These are phyloP conservation scores for Chelonus insularis DNA, from an alignment of 1,140 invertebrate genomes.

Conservation along the genomic window DNA sequence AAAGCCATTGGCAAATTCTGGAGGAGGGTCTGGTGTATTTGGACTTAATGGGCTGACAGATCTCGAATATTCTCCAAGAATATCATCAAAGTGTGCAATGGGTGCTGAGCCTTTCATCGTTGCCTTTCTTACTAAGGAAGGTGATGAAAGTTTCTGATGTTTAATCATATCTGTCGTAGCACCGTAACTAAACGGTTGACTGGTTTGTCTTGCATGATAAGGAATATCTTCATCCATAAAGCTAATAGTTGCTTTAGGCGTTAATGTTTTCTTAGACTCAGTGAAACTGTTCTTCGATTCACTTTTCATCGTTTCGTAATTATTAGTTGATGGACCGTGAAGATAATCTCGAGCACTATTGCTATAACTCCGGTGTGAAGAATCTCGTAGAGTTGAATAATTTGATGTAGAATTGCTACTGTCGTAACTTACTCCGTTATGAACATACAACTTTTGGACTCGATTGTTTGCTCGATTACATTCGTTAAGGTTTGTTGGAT, in stretches of 20 bases:
- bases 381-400: conserved; percentile 54
- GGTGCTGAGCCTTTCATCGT: conserved; percentile 54
- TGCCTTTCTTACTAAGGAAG: conserved; percentile 73
- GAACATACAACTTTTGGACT: conserved; percentile 51
- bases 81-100: conserved; percentile 62
- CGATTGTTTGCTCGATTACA: conserved; percentile 40
- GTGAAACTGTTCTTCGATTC: conserved; percentile 42
- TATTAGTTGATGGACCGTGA: conserved; percentile 46
- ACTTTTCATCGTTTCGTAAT: conserved; percentile 52
- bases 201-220: conserved; percentile 80
- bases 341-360: conserved; percentile 45
- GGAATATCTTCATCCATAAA: conserved; percentile 69
- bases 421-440: conserved; percentile 46
- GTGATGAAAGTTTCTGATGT: conserved; percentile 70
- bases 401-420: conserved; percentile 47
- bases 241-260: conserved; percentile 52
- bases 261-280: conserved; percentile 47
- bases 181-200: conserved; percentile 81
- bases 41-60: conserved; percentile 40
- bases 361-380: conserved; percentile 48
- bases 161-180: conserved; percentile 65
- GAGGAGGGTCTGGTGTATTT: conserved; percentile 47
- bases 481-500: conserved; percentile 46
- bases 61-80: conserved; percentile 45
- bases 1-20: conserved; percentile 49